A percentile compares a stretch with the other conserved stretches of the same genome.
Conservation (phyloP, 1,140 invertebrate species). For the Yoshiicerus persimilis region DNA sequence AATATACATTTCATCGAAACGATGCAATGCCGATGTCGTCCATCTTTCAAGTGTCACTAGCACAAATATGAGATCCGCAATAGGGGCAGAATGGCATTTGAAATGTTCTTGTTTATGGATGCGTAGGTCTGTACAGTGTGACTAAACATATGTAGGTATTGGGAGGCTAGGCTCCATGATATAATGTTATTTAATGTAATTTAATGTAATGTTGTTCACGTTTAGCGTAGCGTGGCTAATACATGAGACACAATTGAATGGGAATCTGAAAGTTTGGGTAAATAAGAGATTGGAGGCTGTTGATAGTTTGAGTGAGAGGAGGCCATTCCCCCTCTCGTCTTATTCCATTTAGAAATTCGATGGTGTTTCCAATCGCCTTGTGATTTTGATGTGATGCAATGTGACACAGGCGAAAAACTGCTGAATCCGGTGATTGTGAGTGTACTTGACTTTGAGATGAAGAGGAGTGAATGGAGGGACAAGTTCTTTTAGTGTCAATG, state of each 20-base stretch:
- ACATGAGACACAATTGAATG: neutral
- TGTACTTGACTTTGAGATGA: slow-evolving; percentile 15
- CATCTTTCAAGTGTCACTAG: slow-evolving; percentile 26
- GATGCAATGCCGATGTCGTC: slow-evolving; percentile 20
- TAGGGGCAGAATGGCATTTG: neutral
- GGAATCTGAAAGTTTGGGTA: neutral
- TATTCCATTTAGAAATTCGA: slow-evolving; percentile 11
- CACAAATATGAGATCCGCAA: slow-evolving; percentile 17
- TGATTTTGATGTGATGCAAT: neutral
- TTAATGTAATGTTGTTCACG: neutral
- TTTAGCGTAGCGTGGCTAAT: neutral
- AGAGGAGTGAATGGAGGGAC: neutral
- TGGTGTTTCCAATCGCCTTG: neutral
- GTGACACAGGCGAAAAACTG: neutral
- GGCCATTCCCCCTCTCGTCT: neutral
- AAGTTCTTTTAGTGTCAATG: neutral
- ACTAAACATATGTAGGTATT: neutral
- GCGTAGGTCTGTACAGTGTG: neutral
- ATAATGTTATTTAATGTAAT: neutral
- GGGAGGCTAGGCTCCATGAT: no score
- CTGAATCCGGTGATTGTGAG: neutral
- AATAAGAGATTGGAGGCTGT: neutral
- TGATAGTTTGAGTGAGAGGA: neutral
- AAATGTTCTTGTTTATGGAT: neutral
- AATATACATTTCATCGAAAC: neutral